Base-by-base conservation (phyloP, 2,888 invertebrate species). In the Pachymerium ferrugineum region DNA sequence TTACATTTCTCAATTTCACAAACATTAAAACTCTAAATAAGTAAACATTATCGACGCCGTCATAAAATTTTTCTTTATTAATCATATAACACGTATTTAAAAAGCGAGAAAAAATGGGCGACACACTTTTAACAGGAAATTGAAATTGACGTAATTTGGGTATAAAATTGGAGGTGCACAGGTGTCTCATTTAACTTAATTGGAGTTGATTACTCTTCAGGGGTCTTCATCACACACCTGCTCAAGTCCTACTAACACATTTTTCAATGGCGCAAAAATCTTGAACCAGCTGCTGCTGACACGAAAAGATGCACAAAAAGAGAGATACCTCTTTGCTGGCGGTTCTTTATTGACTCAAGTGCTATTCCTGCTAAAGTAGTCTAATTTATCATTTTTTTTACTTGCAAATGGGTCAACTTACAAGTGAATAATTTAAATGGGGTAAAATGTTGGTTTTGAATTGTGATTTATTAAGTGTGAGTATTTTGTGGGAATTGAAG, bases 241-340 rank as follows among this genome's bases (percentile, higher is more conserved):
- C 62, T 25, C 62, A 28, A 62, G n/a, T n/a, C 28, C 62, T 62
- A 62, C 25, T 62, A 62, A 62, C 62, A 62, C 28, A 62, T 28
- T 62, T 62, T 62, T 62, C 62, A 62, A 62, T 62, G 62, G 28
- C 25, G 62, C 28, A 62, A 62, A 62, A 62, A 62, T 62, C 62
- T 28, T 25, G 22, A 22, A 28, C 1, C 62, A 25, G 62, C 62
- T 62, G 62, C 28, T 62, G 62, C 62, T 62, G 62, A 62, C 62
- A 62, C 62, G 1, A 62, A n/a, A n/a, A 25, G 47, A 54, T 19
- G 47, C 47, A 22, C 22, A 19, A 8, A 16, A 38, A 54, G 47
- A 19, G 22, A 54, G 16, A 54, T 54, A 54, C 47, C 16, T 19
- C 47, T 62, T 8, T 62, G 62, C 62, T 62, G 62, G 28, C 62